phyloP scores from a whole-genome alignment of 2,888 invertebrate genomes.

The Junonia oenone region DNA sequence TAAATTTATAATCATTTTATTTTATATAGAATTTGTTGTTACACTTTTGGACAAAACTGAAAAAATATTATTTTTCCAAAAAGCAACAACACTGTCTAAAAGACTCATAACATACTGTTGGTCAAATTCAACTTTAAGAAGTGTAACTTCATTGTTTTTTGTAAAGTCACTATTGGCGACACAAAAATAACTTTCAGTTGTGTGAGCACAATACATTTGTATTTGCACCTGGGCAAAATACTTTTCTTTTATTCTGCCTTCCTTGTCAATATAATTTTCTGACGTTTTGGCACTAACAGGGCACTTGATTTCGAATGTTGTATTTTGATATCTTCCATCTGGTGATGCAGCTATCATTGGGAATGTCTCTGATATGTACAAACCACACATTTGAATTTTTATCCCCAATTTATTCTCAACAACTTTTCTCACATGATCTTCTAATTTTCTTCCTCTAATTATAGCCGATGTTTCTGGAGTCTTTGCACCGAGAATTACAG shows the following conservation, averaged over 20 bases:
- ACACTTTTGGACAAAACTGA: background rate
- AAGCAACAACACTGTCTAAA: background rate
- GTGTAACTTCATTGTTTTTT: background rate
- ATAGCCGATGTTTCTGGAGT: background rate
- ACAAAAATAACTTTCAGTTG: background rate
- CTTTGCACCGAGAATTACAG: background rate
- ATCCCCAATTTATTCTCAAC: background rate
- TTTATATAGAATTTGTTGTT: background rate
- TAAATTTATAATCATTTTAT: background rate
- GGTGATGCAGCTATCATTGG: background rate
- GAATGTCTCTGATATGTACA: background rate
- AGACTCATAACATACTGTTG: background rate
- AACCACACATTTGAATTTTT: background rate
- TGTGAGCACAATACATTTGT: background rate
- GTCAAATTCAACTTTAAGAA: background rate
- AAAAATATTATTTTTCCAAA: background rate
- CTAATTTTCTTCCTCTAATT: background rate
- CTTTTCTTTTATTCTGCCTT: background rate
- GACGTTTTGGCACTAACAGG: background rate
- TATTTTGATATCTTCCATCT: conserved; percentile 2
- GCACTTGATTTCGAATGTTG: no score
- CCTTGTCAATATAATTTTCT: background rate
- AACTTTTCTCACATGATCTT: background rate
- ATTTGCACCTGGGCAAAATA: conserved; percentile 1
- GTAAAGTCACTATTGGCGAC: background rate